A percentile compares a stretch with the other conserved stretches of the same genome.
These are phyloP conservation scores for Noctua janthina DNA, from an alignment of 2,888 invertebrate genomes.

Conservation along the genomic window DNA sequence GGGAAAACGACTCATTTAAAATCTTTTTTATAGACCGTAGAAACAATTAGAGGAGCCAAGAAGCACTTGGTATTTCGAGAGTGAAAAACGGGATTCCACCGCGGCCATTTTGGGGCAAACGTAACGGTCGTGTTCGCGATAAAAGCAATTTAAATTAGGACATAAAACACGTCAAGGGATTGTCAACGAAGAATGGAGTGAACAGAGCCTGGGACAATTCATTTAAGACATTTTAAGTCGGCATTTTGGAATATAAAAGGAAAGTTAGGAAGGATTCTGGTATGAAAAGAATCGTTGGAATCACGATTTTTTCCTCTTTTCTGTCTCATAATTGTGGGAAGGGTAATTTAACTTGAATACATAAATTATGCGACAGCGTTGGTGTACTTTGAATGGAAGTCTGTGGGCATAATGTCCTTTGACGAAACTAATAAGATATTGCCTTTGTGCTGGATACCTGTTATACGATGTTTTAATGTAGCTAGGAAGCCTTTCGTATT, in stretches of 20 bases:
- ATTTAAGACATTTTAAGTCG: constrained; percentile 80
- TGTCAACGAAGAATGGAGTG: constrained; percentile 82
- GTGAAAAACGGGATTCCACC: constrained; percentile 78
- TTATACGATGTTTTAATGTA: background rate
- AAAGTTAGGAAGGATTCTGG: constrained; percentile 74
- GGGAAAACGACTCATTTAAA: constrained; percentile 57
- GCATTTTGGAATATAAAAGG: constrained; percentile 74
- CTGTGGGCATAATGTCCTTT: constrained; percentile 22
- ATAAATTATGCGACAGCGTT: constrained; percentile 57
- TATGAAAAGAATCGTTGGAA: constrained; percentile 76
- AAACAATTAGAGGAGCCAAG: constrained; percentile 78
- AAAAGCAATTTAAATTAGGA: constrained; percentile 83
- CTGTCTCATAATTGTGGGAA: constrained; percentile 65
- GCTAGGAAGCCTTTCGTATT: background rate
- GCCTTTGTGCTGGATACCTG: constrained; percentile 15
- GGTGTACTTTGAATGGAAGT: constrained; percentile 31
- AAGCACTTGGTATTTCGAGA: constrained; percentile 76
- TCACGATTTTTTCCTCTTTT: constrained; percentile 71
- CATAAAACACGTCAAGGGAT: constrained; percentile 86
- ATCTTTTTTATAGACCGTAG: constrained; percentile 71
- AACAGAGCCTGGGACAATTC: constrained; percentile 77
- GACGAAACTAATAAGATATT: constrained; percentile 37
- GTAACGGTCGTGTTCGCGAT: constrained; percentile 80
- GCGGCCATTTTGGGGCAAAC: constrained; percentile 74
- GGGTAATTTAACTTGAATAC: constrained; percentile 65